A percentile compares a stretch with the other conserved stretches of the same genome.
phyloP scores from a whole-genome alignment of 2,888 invertebrate genomes.

The Caenorhabditis becei region DNA sequence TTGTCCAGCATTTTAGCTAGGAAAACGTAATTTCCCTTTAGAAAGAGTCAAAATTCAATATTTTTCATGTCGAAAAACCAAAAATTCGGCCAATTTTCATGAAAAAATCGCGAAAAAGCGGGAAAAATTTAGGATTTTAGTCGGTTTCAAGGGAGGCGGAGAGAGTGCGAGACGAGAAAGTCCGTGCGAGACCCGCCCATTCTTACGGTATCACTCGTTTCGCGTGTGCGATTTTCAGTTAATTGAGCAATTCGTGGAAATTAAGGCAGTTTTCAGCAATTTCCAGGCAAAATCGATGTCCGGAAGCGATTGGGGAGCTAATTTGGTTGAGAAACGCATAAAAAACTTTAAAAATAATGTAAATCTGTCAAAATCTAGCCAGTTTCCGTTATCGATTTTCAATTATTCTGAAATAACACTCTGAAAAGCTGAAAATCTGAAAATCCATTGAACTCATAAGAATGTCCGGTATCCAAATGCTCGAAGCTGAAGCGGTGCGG shows the following conservation, averaged over 20 bases:
- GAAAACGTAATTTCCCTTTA: background rate
- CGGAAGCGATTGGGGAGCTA: background rate
- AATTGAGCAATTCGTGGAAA: slow-evolving; percentile 25
- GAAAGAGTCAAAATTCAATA: background rate
- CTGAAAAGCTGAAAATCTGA: background rate
- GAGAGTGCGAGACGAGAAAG: slow-evolving; percentile 42
- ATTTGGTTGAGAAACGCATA: background rate
- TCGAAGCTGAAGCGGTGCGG: background rate
- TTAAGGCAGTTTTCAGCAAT: background rate
- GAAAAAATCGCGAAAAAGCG: slow-evolving; percentile 41
- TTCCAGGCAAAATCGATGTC: background rate
- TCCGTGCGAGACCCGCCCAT: slow-evolving; percentile 2
- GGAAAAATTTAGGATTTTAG: slow-evolving; percentile 57
- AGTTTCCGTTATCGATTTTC: slow-evolving; percentile 42
- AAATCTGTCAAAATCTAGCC: background rate
- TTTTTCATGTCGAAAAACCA: slow-evolving; percentile 9
- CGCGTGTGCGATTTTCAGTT: slow-evolving; percentile 33
- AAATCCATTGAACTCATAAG: background rate
- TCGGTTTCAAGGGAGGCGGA: slow-evolving; percentile 16
- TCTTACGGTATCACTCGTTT: slow-evolving; percentile 52
- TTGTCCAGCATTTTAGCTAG: background rate
- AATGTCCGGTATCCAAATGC: background rate
- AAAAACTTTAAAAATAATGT: background rate
- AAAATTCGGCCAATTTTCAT: slow-evolving; percentile 31
- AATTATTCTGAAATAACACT: background rate